Evolutionary conservation across 2,113 vertebrate species (phyloP), one percentile per base, ranked within the genome.

Genomic region (Tetrax tetrax): DNA sequence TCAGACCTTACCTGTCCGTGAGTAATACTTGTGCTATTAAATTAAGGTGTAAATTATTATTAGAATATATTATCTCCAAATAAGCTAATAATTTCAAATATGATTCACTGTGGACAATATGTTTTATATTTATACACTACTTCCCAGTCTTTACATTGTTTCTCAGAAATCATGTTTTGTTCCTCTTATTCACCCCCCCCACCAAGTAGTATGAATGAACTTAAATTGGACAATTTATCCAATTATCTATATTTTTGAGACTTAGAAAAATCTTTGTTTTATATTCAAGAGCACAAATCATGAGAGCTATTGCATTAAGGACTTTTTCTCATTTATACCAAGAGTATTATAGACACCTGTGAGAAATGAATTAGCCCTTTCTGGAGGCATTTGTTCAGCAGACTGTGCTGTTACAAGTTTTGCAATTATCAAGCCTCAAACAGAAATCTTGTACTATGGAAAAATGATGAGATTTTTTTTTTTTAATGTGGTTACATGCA

Each of bases 1-100:
- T 97, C 99, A 99, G 97, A 99, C 99, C 9, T 95, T 99, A 87
- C 99, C 99, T 90, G 99, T 99, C 96, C 98, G 99, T 99, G 95
- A 99, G 99, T 99, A 96, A 38, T 54, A 69, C 15, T 59, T 87
- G 57, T 72, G 12, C 28, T 86, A 57, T 66, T 70, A 79, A 95
- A 81, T 66, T 7, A 75, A 94, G 91, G 76, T 45, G 4, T 53
- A 25, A 66, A 51, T 68, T 4, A 9, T 85, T 93, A 83, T 75
- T 56, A 51, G 28, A 53, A 18, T 68, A 61, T 72, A 1, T 87
- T 60, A 10, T 63, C 1, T 91, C 35, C 74, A 33, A 5, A 72
- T 78, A 38, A 77, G 20, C n/a, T 74, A 72, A 50, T 48, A 43
- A 60, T 70, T 79, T 87, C 7, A 92, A 41, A 60, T 68, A 37